Percentiles rank a stretch among this genome's conserved stretches.
Evolutionary conservation across 2,113 vertebrate species (phyloP).

Genomic region (Oophaga pumilio): DNA sequence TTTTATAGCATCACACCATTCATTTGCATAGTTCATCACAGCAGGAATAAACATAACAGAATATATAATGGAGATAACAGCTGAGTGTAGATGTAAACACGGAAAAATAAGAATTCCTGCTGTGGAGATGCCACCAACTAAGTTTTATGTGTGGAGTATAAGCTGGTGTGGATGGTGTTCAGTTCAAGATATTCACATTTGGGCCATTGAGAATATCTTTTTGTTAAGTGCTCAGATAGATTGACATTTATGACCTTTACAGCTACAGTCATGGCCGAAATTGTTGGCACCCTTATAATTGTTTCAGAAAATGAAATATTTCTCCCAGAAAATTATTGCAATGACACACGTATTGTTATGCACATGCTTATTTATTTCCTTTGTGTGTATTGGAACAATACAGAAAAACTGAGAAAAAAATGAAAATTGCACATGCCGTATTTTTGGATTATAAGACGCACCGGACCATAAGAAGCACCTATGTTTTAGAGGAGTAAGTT

Average conservation of each 20-base stretch:
- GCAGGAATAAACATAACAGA: slow-evolving; percentile 34
- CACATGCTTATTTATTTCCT: too few species aligned
- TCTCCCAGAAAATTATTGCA: too few species aligned
- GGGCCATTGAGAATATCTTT: neutral
- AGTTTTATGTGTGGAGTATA: neutral
- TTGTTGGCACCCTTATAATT: too few species aligned
- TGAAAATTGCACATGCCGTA: too few species aligned
- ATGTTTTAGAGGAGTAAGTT: too few species aligned
- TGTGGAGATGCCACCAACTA: neutral
- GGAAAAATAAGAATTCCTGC: slow-evolving; percentile 1
- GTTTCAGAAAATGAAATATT: too few species aligned
- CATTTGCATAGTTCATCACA: slow-evolving; percentile 16
- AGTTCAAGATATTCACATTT: neutral
- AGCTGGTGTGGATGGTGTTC: neutral
- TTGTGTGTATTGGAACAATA: too few species aligned
- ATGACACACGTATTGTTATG: too few species aligned
- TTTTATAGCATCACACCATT: slow-evolving; percentile 28
- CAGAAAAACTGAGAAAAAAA: too few species aligned
- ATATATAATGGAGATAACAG: slow-evolving; percentile 32
- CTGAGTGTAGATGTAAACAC: slow-evolving; percentile 11
- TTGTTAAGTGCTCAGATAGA: neutral
- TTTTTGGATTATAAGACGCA: too few species aligned
- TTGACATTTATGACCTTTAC: neutral
- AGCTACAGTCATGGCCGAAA: too few species aligned
- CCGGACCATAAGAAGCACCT: too few species aligned